Evolutionary conservation across 1,140 invertebrate species (phyloP).

Genomic region (Drosophila ambigua): DNA sequence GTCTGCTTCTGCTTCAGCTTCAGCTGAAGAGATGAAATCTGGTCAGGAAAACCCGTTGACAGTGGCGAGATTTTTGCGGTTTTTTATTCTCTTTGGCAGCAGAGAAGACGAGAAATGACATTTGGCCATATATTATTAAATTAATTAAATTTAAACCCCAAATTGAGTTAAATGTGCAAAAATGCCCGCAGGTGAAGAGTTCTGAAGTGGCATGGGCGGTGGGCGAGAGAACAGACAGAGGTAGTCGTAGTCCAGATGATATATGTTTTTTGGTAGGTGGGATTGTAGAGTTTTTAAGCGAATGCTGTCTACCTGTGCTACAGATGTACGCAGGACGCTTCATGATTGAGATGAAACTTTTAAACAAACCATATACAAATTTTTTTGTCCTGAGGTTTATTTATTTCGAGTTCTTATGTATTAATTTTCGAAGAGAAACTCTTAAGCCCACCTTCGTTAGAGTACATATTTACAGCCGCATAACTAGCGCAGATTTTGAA

Average conservation of each 20-base stretch:
- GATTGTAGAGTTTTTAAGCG: constrained; percentile 3
- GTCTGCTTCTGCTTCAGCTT: constrained; percentile 8
- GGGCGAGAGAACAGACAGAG: background rate
- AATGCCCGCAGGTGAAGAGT: constrained; percentile 53
- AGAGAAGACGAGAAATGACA: constrained; percentile 28
- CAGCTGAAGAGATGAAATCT: background rate
- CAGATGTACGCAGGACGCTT: too few species aligned
- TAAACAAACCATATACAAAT: too few species aligned
- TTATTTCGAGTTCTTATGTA: too few species aligned
- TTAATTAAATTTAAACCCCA: constrained; percentile 79
- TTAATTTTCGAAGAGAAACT: background rate
- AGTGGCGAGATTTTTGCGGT: constrained; percentile 53
- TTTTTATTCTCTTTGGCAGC: constrained; percentile 25
- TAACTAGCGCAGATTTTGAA: constrained; percentile 56
- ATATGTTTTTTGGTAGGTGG: constrained; percentile 19
- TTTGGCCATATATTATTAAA: constrained; percentile 64
- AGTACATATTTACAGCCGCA: constrained; percentile 1
- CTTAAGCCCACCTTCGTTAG: constrained; percentile 16
- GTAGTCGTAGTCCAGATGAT: constrained; percentile 11
- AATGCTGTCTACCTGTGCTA: too few species aligned
- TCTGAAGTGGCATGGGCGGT: constrained; percentile 15
- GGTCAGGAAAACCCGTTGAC: constrained; percentile 34
- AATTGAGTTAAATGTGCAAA: constrained; percentile 80
- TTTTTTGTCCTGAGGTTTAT: too few species aligned
- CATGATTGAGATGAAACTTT: too few species aligned